Percentiles rank a stretch among this genome's conserved stretches.
Conservation (phyloP, 2,797 vertebrate genomes). For the Hoplostethus mediterraneus region DNA sequence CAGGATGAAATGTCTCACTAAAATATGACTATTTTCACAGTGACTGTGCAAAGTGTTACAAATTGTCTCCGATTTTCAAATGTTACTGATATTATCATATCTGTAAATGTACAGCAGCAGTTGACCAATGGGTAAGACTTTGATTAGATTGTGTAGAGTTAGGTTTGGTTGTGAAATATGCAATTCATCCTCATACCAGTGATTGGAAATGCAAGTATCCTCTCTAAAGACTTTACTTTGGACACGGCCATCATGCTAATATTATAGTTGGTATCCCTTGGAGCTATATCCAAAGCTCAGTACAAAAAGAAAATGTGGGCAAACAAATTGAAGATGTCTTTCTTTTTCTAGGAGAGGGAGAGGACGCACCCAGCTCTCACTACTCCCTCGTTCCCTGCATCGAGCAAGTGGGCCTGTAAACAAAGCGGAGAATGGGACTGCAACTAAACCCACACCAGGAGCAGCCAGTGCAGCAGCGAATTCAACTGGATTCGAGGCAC, state of each 20-base stretch:
- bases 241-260: too few species aligned
- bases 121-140: not conserved
- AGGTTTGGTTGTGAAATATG: too few species aligned
- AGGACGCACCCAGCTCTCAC: conserved; percentile 93
- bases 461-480: conserved; percentile 22
- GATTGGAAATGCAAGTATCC: too few species aligned
- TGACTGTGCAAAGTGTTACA: too few species aligned
- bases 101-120: not conserved
- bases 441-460: conserved; percentile 62
- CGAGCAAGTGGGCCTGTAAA: conserved; percentile 77
- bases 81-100: not conserved
- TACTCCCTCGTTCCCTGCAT: conserved; percentile 93
- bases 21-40: too few species aligned
- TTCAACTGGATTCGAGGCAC: conserved; percentile 42
- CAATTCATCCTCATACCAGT: not conserved
- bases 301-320: not conserved
- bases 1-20: not conserved
- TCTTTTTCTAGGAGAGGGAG: conserved; percentile 88
- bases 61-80: not conserved
- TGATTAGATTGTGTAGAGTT: too few species aligned
- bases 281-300: not conserved
- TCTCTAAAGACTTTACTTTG: too few species aligned
- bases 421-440: conserved; percentile 91
- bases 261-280: not conserved
- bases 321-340: not conserved